These are phyloP conservation scores for Andrena haemorrhoa DNA, from an alignment of 2,888 invertebrate species.

Conservation along the genomic window DNA sequence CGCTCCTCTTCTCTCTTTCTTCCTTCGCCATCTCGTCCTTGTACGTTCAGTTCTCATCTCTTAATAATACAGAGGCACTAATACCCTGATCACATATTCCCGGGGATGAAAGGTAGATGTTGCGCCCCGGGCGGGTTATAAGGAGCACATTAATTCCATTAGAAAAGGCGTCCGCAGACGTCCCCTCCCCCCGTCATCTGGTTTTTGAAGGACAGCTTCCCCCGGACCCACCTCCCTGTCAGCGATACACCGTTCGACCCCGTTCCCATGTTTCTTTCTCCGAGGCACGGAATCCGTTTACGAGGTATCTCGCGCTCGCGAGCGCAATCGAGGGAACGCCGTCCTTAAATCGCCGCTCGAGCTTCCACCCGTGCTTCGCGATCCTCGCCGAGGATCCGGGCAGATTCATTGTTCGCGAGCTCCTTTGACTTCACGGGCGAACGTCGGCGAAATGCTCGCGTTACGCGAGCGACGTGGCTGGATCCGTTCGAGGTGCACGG, in stretches of 20 bases:
- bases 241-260: conserved; percentile 39
- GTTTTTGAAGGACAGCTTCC: conserved; percentile 54
- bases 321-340: neutral
- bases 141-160: conserved; percentile 84
- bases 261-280: conserved; percentile 58
- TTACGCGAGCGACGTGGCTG: neutral
- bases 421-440: conserved; percentile 12
- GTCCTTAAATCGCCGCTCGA: neutral
- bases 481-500: neutral
- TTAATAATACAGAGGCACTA: conserved; percentile 84
- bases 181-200: neutral
- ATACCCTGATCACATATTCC: conserved; percentile 85
- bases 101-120: conserved; percentile 83
- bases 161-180: conserved; percentile 74
- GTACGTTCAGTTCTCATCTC: conserved; percentile 81
- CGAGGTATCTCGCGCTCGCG: conserved; percentile 7
- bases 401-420: conserved; percentile 6
- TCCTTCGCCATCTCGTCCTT: conserved; percentile 49
- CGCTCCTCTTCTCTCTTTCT: conserved; percentile 30
- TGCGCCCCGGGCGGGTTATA: conserved; percentile 81
- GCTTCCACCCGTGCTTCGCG: conserved; percentile 1
- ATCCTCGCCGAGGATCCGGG: neutral
- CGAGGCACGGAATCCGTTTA: conserved; percentile 39
- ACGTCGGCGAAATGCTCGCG: neutral
- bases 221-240: conserved; percentile 38